Evolutionary conservation across 2,797 vertebrate species (phyloP).

Genomic region (Pygocentrus nattereri): DNA sequence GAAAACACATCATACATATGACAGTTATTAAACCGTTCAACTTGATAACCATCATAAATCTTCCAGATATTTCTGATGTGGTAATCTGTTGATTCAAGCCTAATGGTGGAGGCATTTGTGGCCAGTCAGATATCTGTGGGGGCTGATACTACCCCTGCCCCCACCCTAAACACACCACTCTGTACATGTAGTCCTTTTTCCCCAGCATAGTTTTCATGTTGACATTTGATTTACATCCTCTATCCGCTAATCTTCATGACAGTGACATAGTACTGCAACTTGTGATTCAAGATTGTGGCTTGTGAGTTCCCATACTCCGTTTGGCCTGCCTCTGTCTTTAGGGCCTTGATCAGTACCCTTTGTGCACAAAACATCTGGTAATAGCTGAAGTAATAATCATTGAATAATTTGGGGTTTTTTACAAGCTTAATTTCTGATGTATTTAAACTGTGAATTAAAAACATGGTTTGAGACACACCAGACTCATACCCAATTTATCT

Average conservation of each 20-base stretch:
- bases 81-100: too few species aligned
- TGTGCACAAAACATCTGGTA: constrained; percentile 47
- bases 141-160: too few species aligned
- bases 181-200: not conserved
- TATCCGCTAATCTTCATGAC: not conserved
- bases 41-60: too few species aligned
- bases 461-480: not conserved
- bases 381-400: constrained; percentile 52
- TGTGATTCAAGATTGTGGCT: not conserved
- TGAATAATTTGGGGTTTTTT: not conserved
- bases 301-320: constrained; percentile 56
- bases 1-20: too few species aligned
- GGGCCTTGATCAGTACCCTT: constrained; percentile 57
- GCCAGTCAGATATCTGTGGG: too few species aligned
- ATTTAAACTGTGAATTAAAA: constrained; percentile 56
- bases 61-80: too few species aligned
- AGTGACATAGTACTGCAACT: constrained; percentile 5
- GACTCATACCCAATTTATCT: not conserved
- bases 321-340: constrained; percentile 47
- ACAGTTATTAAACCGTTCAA: too few species aligned
- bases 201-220: not conserved
- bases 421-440: constrained; percentile 59
- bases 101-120: too few species aligned
- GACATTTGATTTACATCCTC: not conserved
- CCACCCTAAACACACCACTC: too few species aligned